Evolutionary conservation across 2,113 vertebrate species (phyloP), one percentile per base, ranked within the genome.

Genomic region (Sialia sialis): DNA sequence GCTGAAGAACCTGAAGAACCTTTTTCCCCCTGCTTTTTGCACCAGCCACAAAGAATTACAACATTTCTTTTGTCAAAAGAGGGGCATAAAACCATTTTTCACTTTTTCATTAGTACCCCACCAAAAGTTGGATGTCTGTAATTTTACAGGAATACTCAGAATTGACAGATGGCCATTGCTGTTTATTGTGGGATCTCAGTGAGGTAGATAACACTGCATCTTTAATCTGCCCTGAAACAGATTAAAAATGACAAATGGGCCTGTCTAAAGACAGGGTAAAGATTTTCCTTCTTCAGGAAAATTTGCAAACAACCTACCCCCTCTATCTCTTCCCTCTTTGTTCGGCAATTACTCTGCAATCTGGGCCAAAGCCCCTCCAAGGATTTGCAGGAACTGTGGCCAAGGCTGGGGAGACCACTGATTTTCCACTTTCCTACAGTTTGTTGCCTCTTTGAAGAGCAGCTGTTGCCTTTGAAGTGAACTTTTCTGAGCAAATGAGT

Each of bases 401-500:
- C 62, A 56, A 82, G 56, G 29, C 27, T 55, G 26, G 16, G 66
- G 56, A 70, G 16, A 60, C 20, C 86, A 60, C 41, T 44, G 74
- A 29, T 88, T 87, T 60, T 95, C 27, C 39, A 52, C 49, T 66
- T 93, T 44, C 5, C 66, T 84, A 36, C 68, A 68, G 79, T 94
- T 94, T 92, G 73, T 76, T 84, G 84, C 25, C n/a, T 63, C 84
- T 96, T 93, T 92, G 94, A 94, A 96, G 84, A 94, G 80, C 81
- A 94, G 87, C 86, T 95, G 80, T 78, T 87, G 73, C 62, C 70
- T 84, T 73, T 62, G 56, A 63, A 44, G 56, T 46, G 39, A 63
- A 87, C 66, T 94, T 91, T 79, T 86, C 87, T 85, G 74, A 56
- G 87, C 74, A 92, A 87, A 73, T 66, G 41, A 76, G 27, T 52